Conservation (phyloP, 2,797 vertebrate species). For the Peromyscus aztecus region DNA sequence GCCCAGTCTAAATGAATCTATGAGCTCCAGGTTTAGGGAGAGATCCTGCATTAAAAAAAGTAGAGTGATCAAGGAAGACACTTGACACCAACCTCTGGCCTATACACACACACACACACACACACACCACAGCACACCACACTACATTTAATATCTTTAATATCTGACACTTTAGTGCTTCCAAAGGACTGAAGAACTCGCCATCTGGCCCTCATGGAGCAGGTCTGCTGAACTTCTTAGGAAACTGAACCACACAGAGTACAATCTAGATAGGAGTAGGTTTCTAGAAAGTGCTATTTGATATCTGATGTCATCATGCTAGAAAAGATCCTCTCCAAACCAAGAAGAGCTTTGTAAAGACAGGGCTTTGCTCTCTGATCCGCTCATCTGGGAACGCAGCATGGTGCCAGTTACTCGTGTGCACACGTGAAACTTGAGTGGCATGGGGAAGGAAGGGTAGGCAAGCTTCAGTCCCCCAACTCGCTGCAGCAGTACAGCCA, state of each 20-base stretch:
- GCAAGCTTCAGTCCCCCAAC: neutral
- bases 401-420: fast-evolving
- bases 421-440: fast-evolving
- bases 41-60: neutral
- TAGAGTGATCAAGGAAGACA: neutral
- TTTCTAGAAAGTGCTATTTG: conserved; percentile 5
- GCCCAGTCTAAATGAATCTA: neutral
- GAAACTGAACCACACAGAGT: neutral
- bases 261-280: neutral
- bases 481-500: neutral
- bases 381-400: fast-evolving
- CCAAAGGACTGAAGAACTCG: neutral
- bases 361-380: neutral
- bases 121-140: neutral
- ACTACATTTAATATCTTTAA: neutral
- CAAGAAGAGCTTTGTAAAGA: neutral
- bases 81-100: neutral
- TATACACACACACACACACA: neutral
- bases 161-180: neutral
- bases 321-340: too few relatives aligned
- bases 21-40: neutral
- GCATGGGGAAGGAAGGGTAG: fast-evolving
- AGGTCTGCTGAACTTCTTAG: neutral
- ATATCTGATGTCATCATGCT: fast-evolving
- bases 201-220: neutral